Evolutionary conservation across 2,797 vertebrate genomes (phyloP).

Genomic region (Petrocephalus schoutedeni): DNA sequence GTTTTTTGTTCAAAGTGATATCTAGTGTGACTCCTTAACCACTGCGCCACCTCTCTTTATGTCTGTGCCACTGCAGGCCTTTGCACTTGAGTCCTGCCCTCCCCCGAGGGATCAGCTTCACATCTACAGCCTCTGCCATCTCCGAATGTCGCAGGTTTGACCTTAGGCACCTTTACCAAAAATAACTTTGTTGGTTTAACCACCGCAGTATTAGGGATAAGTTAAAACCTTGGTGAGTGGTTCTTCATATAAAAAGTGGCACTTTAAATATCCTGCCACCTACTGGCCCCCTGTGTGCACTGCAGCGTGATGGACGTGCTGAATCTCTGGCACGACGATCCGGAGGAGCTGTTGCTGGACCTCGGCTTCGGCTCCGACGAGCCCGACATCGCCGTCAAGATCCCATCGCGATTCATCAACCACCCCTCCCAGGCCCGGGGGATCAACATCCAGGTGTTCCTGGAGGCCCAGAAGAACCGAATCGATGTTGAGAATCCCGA

Average conservation of each 20-base stretch:
- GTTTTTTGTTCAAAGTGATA: neutral
- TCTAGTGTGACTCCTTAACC: neutral
- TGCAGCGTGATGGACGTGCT: slow-evolving; percentile 69
- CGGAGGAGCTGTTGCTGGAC: slow-evolving; percentile 81
- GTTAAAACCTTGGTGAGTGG: neutral
- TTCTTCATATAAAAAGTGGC: neutral
- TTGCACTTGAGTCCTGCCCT: slow-evolving; percentile 46
- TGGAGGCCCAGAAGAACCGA: slow-evolving; percentile 77
- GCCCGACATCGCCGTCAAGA: slow-evolving; percentile 73
- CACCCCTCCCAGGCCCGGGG: slow-evolving; percentile 72
- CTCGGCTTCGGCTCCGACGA: slow-evolving; percentile 85
- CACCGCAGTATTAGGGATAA: neutral
- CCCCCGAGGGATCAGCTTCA: slow-evolving; percentile 60
- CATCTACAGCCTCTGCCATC: slow-evolving; percentile 45
- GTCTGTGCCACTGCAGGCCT: slow-evolving; percentile 34
- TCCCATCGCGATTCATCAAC: slow-evolving; percentile 80
- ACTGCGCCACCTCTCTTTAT: neutral
- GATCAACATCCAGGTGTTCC: slow-evolving; percentile 73
- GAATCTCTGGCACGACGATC: slow-evolving; percentile 73
- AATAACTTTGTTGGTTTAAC: neutral
- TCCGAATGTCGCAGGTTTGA: slow-evolving; percentile 63
- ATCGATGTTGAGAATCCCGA: slow-evolving; percentile 73
- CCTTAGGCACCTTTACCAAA: neutral
- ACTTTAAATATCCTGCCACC: neutral
- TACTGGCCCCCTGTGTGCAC: neutral